phyloP scores from a whole-genome alignment of 2,888 invertebrate genomes.

The Linnaemya vulpina region DNA sequence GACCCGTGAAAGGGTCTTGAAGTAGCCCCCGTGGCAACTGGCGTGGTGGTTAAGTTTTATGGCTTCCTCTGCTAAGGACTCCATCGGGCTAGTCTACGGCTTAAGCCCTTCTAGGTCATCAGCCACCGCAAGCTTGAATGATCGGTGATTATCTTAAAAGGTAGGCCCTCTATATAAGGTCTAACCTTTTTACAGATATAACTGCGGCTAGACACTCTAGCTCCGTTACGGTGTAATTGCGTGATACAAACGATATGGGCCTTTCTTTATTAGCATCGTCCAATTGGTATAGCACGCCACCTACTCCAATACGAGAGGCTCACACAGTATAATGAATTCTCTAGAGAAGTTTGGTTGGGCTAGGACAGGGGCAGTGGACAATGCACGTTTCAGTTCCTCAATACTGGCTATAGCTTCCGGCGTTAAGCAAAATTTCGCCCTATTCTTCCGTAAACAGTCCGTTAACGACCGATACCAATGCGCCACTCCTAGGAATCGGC shows the following conservation, averaged over 20 bases:
- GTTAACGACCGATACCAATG: background rate
- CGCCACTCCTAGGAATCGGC: no score
- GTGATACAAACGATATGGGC: background rate
- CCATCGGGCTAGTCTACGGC: no score
- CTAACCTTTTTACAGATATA: background rate
- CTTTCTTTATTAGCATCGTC: background rate
- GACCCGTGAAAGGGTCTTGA: background rate
- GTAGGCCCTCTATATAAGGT: background rate
- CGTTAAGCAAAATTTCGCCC: no score
- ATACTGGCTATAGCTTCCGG: no score
- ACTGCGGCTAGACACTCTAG: background rate
- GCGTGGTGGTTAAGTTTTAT: background rate
- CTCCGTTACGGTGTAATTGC: background rate
- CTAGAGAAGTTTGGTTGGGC: no score
- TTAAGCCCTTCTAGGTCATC: background rate
- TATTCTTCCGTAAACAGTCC: no score
- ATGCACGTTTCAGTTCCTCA: no score
- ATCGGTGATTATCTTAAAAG: background rate
- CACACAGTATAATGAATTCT: constrained; percentile 5
- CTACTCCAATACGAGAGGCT: no score
- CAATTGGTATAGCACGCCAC: background rate
- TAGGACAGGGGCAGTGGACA: no score
- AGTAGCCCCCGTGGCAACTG: constrained; percentile 18
- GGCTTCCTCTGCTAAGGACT: no score
- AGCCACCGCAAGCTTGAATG: no score